Conservation (phyloP, 2,888 invertebrate genomes). For the Iselma pallidipennis region DNA sequence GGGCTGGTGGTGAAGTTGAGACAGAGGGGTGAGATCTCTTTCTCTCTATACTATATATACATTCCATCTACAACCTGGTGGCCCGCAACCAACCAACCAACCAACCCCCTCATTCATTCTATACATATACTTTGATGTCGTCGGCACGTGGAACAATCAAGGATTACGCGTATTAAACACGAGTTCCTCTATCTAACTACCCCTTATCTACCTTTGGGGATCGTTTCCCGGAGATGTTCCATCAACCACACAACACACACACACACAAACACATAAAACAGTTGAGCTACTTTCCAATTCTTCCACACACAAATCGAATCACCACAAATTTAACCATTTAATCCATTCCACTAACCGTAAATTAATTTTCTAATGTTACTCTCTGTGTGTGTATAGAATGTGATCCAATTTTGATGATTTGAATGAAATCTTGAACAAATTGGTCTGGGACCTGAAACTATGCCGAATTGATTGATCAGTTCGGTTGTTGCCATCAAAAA, state of each 20-base stretch:
- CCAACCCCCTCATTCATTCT: conserved; percentile 1
- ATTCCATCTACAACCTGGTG: too few relatives aligned
- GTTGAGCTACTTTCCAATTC: not conserved
- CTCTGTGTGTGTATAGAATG: too few relatives aligned
- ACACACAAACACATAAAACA: not conserved
- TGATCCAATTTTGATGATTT: too few relatives aligned
- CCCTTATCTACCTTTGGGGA: not conserved
- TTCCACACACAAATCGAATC: not conserved
- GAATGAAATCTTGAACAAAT: not conserved
- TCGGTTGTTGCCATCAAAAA: not conserved
- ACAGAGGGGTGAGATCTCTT: too few relatives aligned
- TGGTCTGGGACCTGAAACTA: not conserved
- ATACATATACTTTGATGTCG: conserved; percentile 24
- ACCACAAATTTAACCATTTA: too few relatives aligned
- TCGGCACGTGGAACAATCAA: conserved; percentile 22
- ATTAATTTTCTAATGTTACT: too few relatives aligned
- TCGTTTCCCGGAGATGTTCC: not conserved
- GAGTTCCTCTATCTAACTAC: conserved; percentile 1
- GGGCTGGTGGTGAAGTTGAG: conserved; percentile 18
- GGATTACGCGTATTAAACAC: conserved; percentile 21
- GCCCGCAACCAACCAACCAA: conserved; percentile 5
- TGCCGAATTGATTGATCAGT: not conserved
- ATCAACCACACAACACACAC: not conserved
- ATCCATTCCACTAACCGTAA: too few relatives aligned
- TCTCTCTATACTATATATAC: too few relatives aligned